Base-by-base conservation (phyloP, 1,140 invertebrate genomes). In the Trichonephila clavipes region DNA sequence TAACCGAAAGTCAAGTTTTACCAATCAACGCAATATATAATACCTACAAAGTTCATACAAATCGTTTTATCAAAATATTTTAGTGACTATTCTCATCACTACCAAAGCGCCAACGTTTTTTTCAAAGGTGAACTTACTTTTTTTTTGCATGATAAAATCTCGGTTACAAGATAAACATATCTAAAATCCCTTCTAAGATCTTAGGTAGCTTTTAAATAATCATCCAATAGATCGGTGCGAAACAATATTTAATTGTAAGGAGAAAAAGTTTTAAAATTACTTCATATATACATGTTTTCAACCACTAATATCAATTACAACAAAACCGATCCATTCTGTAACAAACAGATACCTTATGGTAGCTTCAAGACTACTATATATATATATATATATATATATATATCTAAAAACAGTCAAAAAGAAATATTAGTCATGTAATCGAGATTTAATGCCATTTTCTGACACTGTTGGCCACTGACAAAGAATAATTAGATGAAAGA, bases 161-260 rank as follows among this genome's bases (percentile, higher is more conserved):
- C 87, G 87, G 51, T 81, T 81, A 90, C 69, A 81, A 90, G 51
- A 90, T 83, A 77, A 83, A 91, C 89, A 91, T 91, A 91, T 91
- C 89, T 69, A 66, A 51, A 88, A 24, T 51, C 28, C 62, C 18
- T 87, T 40, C n/a, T 64, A 61, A 21, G 59, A 18, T 69, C 34
- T 82, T 91, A 91, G 19, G 18, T 81, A 66, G 51, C 40, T 90
- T 90, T 81, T 61, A 51, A 89, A 62, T 28, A 28, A 34, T 61
- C 51, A 59, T 18, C 66, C 72, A 34, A 24, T 88, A 88, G 64
- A 69, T 72, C 10, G 64, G 16, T 34, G 14, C 18, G 28, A 77
- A 77, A 77, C 28, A 77, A 51, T n/a, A n/a, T 44, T 51, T n/a
- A 58, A 5, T 24, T 58, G 16, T 24, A 24, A 21, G 21, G 21